Conservation (phyloP, 2,113 vertebrate species). For the Porphyrio hochstetteri region DNA sequence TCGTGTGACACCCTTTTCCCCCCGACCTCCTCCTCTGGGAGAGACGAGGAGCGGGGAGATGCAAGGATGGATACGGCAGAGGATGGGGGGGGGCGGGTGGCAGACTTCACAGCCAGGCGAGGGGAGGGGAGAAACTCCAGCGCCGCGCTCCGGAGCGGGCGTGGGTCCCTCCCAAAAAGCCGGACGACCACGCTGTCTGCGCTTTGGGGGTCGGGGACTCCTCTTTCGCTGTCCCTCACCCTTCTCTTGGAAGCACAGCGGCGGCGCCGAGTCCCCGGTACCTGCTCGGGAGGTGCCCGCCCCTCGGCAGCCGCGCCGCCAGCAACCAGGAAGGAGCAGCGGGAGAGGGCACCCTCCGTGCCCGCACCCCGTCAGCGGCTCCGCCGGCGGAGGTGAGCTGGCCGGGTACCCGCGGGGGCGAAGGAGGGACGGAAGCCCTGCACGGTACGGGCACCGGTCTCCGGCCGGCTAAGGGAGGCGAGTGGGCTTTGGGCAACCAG, state of each 20-base stretch:
- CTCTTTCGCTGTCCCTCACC: background rate
- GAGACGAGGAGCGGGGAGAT: background rate
- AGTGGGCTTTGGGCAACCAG: accelerated
- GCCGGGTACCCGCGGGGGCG: background rate
- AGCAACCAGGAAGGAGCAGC: background rate
- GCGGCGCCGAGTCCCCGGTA: background rate
- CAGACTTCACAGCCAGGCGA: too few relatives aligned
- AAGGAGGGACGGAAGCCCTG: background rate
- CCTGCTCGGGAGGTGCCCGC: background rate
- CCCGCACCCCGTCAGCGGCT: background rate
- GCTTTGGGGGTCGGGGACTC: background rate
- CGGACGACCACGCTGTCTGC: background rate
- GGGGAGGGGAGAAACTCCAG: background rate
- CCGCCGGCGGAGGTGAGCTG: background rate
- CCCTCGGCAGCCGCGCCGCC: background rate
- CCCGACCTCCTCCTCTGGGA: too few relatives aligned
- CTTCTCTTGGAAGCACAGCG: background rate
- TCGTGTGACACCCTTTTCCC: too few relatives aligned
- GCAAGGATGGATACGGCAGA: background rate
- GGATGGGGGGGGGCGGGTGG: too few relatives aligned
- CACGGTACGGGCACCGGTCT: background rate
- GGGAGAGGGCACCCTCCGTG: background rate
- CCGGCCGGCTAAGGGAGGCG: background rate
- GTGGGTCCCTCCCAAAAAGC: background rate
- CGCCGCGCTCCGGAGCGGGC: too few relatives aligned